A percentile compares a stretch with the other conserved stretches of the same genome.
Conservation (phyloP, 2,797 vertebrate species). For the Acropternis orthonyx region DNA sequence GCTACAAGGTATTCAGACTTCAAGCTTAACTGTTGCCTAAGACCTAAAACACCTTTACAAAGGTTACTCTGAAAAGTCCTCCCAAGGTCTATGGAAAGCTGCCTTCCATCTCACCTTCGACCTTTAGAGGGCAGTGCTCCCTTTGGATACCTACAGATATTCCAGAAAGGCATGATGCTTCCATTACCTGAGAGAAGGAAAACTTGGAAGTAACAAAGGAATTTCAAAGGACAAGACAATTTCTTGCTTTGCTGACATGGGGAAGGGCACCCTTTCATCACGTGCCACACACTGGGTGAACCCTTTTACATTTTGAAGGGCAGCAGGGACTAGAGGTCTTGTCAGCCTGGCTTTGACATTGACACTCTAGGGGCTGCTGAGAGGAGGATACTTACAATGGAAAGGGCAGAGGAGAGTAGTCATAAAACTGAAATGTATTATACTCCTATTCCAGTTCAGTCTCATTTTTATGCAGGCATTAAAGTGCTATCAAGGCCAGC, state of each 20-base stretch:
- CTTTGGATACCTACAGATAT: constrained; percentile 31
- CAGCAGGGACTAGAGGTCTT: not conserved
- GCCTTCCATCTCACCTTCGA: constrained; percentile 48
- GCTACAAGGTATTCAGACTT: not conserved
- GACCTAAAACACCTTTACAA: not conserved
- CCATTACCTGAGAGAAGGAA: not conserved
- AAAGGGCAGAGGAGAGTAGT: not conserved
- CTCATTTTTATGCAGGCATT: not conserved
- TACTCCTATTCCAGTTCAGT: not conserved
- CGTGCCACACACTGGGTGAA: not conserved
- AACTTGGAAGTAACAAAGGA: not conserved
- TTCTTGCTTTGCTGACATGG: not conserved
- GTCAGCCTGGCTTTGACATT: not conserved
- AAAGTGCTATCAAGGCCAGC: not conserved
- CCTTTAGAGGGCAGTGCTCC: constrained; percentile 68
- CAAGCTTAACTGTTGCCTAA: not conserved
- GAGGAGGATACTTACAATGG: not conserved
- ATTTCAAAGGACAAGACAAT: not conserved
- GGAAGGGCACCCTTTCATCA: not conserved
- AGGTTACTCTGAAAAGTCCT: not conserved
- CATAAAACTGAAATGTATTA: not conserved
- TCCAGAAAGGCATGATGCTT: not conserved
- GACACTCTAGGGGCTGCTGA: not conserved
- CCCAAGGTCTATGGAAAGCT: not conserved
- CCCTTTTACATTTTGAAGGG: not conserved